phyloP scores from a whole-genome alignment of 2,113 vertebrate species.

The Nycticebus coucang region DNA sequence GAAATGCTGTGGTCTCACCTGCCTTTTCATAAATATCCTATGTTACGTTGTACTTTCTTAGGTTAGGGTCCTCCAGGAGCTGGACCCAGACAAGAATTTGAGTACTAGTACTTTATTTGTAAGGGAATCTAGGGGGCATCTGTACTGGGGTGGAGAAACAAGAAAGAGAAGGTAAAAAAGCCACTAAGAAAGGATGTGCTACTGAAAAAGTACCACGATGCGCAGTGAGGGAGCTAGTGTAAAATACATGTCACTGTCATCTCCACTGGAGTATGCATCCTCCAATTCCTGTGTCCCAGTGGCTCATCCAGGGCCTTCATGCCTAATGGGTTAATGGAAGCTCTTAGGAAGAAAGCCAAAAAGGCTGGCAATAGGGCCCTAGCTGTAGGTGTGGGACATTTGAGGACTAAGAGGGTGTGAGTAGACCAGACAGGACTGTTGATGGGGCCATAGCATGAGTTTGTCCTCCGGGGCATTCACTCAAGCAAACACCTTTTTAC shows the following conservation, averaged over 20 bases:
- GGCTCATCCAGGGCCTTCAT: neutral
- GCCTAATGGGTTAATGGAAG: neutral
- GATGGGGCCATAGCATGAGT: rapidly evolving
- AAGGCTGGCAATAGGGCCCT: neutral
- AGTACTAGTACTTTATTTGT: neutral
- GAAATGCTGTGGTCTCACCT: neutral
- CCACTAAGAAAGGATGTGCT: neutral
- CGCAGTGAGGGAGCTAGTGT: neutral
- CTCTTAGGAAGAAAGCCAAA: neutral
- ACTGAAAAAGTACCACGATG: rapidly evolving
- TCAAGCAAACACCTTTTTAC: neutral
- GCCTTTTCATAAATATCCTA: neutral
- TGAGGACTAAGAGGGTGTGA: neutral
- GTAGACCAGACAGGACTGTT: neutral
- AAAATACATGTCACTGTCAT: neutral
- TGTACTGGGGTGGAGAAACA: neutral
- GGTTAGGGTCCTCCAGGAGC: neutral
- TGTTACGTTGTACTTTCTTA: neutral
- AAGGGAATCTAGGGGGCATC: neutral
- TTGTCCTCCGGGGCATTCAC: neutral
- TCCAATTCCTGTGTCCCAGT: no score
- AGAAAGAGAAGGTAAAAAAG: neutral
- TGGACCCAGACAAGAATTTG: neutral
- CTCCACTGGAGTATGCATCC: no score
- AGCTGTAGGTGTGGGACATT: neutral